Percentiles rank a stretch among this genome's conserved stretches.
Evolutionary conservation across 2,888 invertebrate genomes (phyloP).

Genomic region (Nomada ferruginata): DNA sequence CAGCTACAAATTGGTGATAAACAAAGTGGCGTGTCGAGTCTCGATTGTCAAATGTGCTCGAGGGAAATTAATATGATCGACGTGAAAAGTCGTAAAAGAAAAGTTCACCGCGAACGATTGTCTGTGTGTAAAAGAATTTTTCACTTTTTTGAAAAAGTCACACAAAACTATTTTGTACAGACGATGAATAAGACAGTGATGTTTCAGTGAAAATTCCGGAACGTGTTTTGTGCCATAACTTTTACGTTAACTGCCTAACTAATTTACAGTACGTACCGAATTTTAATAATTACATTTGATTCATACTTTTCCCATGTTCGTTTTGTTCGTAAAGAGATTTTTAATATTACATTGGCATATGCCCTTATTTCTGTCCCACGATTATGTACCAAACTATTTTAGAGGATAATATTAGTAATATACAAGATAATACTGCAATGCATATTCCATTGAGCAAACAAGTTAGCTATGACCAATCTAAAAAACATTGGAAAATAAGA

Average conservation of each 20-base stretch:
- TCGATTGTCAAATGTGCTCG: conserved; percentile 42
- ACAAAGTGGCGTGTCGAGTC: conserved; percentile 26
- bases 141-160: conserved; percentile 8
- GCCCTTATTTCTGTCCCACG: no score
- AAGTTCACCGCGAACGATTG: conserved; percentile 28
- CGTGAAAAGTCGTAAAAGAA: conserved; percentile 8
- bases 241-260: conserved; percentile 38
- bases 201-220: conserved; percentile 11
- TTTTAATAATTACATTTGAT: background rate
- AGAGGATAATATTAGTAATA: background rate
- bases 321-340: background rate
- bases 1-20: conserved; percentile 21
- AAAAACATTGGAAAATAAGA: background rate
- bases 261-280: conserved; percentile 48
- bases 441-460: conserved; percentile 4
- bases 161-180: background rate
- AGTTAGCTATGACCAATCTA: background rate
- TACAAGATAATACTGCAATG: conserved; percentile 18
- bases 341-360: no score
- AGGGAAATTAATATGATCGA: conserved; percentile 44
- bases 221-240: conserved; percentile 2
- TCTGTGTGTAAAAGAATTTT: conserved; percentile 2
- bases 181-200: conserved; percentile 31
- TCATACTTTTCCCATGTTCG: background rate
- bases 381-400: background rate